These are phyloP conservation scores for Acanthopleura granulata DNA, from an alignment of 2,888 invertebrate genomes.

Conservation along the genomic window DNA sequence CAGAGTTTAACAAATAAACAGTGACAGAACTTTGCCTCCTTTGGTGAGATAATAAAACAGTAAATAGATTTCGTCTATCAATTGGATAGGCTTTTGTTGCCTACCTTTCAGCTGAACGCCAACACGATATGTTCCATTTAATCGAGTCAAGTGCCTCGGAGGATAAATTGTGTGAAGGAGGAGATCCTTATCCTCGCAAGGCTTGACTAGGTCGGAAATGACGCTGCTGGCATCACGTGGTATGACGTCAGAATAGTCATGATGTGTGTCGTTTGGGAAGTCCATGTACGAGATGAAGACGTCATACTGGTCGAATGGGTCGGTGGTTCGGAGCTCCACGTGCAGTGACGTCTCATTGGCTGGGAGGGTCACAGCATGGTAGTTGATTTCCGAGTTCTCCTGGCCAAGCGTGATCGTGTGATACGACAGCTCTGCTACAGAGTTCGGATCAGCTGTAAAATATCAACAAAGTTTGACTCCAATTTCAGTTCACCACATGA, in stretches of 20 bases:
- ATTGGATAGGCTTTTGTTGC: neutral
- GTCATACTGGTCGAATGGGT: slow-evolving; percentile 36
- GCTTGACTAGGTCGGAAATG: neutral
- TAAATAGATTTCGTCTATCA: too few relatives aligned
- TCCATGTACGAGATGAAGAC: slow-evolving; percentile 49
- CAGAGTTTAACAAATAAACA: too few relatives aligned
- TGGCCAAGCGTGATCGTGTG: slow-evolving; percentile 13
- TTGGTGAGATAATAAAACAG: too few relatives aligned
- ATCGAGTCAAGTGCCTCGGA: slow-evolving; percentile 47
- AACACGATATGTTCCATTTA: slow-evolving; percentile 64
- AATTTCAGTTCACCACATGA: too few relatives aligned
- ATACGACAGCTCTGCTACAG: slow-evolving; percentile 23
- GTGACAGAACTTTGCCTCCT: too few relatives aligned
- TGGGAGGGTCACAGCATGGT: slow-evolving; percentile 53
- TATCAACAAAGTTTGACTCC: too few relatives aligned
- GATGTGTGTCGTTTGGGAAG: slow-evolving; percentile 62
- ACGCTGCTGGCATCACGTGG: slow-evolving; percentile 38
- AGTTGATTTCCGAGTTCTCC: slow-evolving; percentile 37
- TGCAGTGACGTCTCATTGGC: slow-evolving; percentile 59
- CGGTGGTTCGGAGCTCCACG: slow-evolving; percentile 49
- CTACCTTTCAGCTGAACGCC: slow-evolving; percentile 59
- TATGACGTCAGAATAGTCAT: slow-evolving; percentile 49
- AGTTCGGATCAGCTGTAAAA: slow-evolving; percentile 29
- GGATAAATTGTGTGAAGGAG: slow-evolving; percentile 57
- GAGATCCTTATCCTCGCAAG: slow-evolving; percentile 32